A percentile compares a stretch with the other conserved stretches of the same genome.
Conservation (phyloP, 2,888 invertebrate species). For the Sphaeridia pumilis region DNA sequence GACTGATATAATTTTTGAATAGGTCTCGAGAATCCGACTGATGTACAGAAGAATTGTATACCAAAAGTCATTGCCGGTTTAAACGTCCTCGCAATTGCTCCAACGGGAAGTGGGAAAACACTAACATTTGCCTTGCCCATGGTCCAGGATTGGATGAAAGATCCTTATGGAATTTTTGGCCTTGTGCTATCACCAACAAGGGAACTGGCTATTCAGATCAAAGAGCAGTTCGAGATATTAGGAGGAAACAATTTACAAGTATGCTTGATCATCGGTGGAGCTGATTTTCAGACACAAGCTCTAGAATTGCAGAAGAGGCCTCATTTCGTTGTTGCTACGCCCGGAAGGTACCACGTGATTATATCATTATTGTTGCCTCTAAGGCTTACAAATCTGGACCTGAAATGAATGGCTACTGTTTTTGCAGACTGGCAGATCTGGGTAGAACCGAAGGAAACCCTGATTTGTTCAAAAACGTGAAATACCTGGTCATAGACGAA, state of each 20-base stretch:
- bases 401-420: not conserved
- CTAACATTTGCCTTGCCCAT: slow-evolving; percentile 94
- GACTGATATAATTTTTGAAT: slow-evolving; percentile 30
- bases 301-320: slow-evolving; percentile 69
- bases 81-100: slow-evolving; percentile 91
- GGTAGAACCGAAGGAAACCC: slow-evolving; percentile 58
- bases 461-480: slow-evolving; percentile 62
- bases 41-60: slow-evolving; percentile 71
- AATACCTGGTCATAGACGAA: slow-evolving; percentile 88
- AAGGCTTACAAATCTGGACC: not conserved
- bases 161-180: slow-evolving; percentile 93
- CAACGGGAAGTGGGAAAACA: slow-evolving; percentile 97
- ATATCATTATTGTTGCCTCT: not conserved
- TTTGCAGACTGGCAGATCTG: slow-evolving; percentile 61
- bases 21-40: slow-evolving; percentile 68
- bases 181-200: slow-evolving; percentile 89
- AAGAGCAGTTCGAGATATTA: slow-evolving; percentile 84
- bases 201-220: slow-evolving; percentile 54
- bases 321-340: slow-evolving; percentile 92
- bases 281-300: slow-evolving; percentile 82
- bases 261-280: slow-evolving; percentile 85
- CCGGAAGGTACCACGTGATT: slow-evolving; percentile 52
- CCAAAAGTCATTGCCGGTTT: slow-evolving; percentile 61
- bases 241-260: slow-evolving; percentile 75
- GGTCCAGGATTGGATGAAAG: slow-evolving; percentile 76